These are phyloP conservation scores for Phymatocera aterrima DNA, from an alignment of 2,888 invertebrate species.

Conservation along the genomic window DNA sequence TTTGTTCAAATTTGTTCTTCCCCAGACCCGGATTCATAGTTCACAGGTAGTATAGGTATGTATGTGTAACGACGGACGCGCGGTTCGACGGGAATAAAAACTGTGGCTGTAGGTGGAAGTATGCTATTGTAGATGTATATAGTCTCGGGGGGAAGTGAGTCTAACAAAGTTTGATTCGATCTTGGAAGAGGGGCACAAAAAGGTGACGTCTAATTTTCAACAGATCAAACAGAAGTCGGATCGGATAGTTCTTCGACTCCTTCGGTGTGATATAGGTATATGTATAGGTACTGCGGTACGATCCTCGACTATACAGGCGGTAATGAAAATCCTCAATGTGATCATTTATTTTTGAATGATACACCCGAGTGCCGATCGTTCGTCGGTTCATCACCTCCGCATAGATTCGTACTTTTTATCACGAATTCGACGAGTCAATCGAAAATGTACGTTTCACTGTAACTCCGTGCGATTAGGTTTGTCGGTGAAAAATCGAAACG, in stretches of 20 bases:
- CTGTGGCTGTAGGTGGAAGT: background rate
- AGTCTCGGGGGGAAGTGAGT: background rate
- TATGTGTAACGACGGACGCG: too few relatives aligned
- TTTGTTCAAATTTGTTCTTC: constrained; percentile 17
- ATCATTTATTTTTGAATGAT: constrained; percentile 30
- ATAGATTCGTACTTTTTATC: constrained; percentile 29
- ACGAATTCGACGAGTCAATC: constrained; percentile 19
- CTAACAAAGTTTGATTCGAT: constrained; percentile 32
- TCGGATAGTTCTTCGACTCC: background rate
- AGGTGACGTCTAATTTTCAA: constrained; percentile 42
- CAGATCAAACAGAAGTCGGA: constrained; percentile 35
- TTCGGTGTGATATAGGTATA: background rate
- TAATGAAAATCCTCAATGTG: constrained; percentile 23
- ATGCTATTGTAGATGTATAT: background rate
- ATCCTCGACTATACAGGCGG: background rate
- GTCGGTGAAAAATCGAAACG: background rate
- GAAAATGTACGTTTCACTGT: background rate
- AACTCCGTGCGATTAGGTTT: background rate
- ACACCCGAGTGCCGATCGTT: constrained; percentile 24
- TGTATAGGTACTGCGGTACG: too few relatives aligned
- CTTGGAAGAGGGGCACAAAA: constrained; percentile 20
- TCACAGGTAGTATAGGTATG: too few relatives aligned
- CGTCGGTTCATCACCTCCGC: constrained; percentile 19
- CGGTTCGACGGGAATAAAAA: constrained; percentile 18
- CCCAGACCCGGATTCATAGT: constrained; percentile 10